A percentile compares a stretch with the other conserved stretches of the same genome.
These are phyloP conservation scores for Pteronura brasiliensis DNA, from an alignment of 2,113 vertebrate genomes.

Conservation along the genomic window DNA sequence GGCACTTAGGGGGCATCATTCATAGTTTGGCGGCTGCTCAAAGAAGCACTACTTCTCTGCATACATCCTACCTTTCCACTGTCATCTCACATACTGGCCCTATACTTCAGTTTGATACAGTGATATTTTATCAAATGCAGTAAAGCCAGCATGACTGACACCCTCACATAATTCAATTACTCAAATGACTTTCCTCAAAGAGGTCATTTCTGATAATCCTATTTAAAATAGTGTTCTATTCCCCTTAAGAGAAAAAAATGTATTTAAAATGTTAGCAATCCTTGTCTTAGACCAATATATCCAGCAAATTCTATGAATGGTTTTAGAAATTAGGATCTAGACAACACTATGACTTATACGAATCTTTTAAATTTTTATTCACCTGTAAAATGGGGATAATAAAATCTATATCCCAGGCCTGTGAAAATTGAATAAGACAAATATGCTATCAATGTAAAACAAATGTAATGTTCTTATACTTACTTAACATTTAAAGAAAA, in stretches of 20 bases:
- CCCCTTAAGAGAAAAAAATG: not conserved
- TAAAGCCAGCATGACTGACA: not conserved
- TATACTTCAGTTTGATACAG: not conserved
- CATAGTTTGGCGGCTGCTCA: not conserved
- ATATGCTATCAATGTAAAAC: not conserved
- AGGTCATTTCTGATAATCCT: not conserved
- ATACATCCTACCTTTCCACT: not conserved
- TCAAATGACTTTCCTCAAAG: not conserved
- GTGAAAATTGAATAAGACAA: not conserved
- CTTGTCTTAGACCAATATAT: not conserved
- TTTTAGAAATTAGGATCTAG: constrained; percentile 15
- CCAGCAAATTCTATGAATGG: not conserved
- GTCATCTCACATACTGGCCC: not conserved
- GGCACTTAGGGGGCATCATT: rapidly evolving
- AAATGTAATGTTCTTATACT: not conserved
- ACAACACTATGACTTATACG: not conserved
- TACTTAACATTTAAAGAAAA: not conserved
- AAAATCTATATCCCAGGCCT: not conserved
- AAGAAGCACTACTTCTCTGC: not conserved
- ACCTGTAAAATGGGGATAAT: not conserved
- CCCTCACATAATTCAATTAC: not conserved
- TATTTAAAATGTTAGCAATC: not conserved
- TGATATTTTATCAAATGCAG: not conserved
- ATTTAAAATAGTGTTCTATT: not conserved
- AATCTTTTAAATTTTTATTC: not conserved